Conservation (phyloP, 2,888 invertebrate species). For the Agrochola lota region DNA sequence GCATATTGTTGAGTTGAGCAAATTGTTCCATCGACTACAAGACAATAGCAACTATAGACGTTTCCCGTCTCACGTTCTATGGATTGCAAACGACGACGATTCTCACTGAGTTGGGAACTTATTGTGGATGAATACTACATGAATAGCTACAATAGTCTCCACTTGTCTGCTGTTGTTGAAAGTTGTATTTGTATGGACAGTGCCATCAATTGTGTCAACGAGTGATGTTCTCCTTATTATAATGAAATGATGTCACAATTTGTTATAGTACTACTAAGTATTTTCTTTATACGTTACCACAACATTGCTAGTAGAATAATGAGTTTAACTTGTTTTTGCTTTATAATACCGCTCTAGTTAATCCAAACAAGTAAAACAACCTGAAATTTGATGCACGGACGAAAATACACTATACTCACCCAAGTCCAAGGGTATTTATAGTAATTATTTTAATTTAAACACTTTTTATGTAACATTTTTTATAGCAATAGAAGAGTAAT, state of each 20-base stretch:
- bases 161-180: conserved; percentile 7
- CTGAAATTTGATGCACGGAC: background rate
- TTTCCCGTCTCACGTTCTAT: conserved; percentile 16
- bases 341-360: background rate
- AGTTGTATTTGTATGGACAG: conserved; percentile 11
- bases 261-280: background rate
- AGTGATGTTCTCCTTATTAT: background rate
- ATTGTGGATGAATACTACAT: conserved; percentile 21
- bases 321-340: background rate
- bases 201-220: background rate
- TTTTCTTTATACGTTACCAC: background rate
- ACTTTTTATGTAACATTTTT: too few species aligned
- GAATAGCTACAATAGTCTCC: conserved; percentile 31
- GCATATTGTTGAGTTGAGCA: conserved; percentile 33
- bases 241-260: background rate
- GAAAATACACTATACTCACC: background rate
- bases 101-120: conserved; percentile 28
- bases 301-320: background rate
- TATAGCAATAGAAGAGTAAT: too few species aligned
- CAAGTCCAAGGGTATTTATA: too few species aligned
- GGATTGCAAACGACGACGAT: conserved; percentile 21
- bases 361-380: background rate
- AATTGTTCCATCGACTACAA: conserved; percentile 36
- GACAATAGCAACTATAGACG: conserved; percentile 42
- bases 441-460: too few species aligned